Evolutionary conservation across 30 jellyfish, hydroid and myxozoan genomes (phyloP), one percentile per base, ranked within the genome.

Genomic region (Cassiopea xamachana): DNA sequence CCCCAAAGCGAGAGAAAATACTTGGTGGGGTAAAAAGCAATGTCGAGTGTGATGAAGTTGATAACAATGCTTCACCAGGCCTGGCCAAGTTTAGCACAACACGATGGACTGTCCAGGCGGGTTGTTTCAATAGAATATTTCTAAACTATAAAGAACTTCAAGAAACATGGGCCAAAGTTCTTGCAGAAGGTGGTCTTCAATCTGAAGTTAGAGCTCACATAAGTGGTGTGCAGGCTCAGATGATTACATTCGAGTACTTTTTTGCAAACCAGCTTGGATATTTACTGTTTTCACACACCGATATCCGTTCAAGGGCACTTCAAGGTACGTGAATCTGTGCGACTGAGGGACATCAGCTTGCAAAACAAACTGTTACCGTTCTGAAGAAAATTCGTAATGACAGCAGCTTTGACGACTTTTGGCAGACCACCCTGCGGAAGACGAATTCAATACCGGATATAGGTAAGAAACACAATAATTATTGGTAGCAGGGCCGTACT

Each of bases 61-160:
- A 12, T 61, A 8, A 7, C 5, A 79, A 80, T 49, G 27, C 15
- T 10, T 58, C 27, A 18, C 72, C 70, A 7, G 85, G 48, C 17
- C 27, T 76, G 71, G 2, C 78, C 59, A 58, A 61, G 60, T 62
- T 80, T 69, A 64, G 91, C 83, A 46, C 93, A 13, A 90, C 97
- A 1, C 51, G 97, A 43, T 91, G 97, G 97, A 84, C 97, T 17
- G 94, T 91, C 55, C 81, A 87, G 64, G 97, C 97, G 39, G 68
- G 82, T 16, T 7, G 95, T 83, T 91, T 82, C 49, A 89, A 85
- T 59, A 59, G 97, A 68, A 86, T 85, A 47, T 48, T 91, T 51
- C 96, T 85, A 1, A 91, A 85, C 90, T 91, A 85, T 60, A 73
- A 71, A 49, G 81, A 49, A 43, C 27, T 85, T 44, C 58, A 72